Conservation (phyloP, 2,113 vertebrate species). For the Emydocephalus ijimae region DNA sequence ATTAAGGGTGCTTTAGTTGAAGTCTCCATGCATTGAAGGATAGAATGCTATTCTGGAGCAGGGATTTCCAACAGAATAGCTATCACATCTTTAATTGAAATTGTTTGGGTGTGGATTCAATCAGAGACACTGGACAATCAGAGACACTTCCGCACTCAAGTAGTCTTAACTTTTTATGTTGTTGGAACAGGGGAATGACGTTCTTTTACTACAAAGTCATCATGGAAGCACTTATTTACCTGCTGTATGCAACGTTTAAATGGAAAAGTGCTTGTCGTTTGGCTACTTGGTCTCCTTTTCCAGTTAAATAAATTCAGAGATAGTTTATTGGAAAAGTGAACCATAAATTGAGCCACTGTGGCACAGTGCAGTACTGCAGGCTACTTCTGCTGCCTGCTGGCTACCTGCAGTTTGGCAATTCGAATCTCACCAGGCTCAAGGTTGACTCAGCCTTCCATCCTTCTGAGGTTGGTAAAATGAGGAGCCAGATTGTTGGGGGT, state of each 20-base stretch:
- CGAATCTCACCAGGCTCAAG: too few relatives aligned
- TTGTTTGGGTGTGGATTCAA: background rate
- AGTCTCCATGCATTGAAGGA: background rate
- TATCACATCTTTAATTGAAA: background rate
- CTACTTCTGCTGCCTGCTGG: too few relatives aligned
- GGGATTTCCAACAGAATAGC: background rate
- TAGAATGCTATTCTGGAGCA: background rate
- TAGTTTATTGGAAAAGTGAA: background rate
- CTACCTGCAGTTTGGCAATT: too few relatives aligned
- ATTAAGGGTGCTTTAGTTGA: constrained; percentile 3
- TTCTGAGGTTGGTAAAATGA: too few relatives aligned
- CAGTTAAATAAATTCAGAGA: background rate
- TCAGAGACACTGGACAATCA: background rate
- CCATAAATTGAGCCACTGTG: too few relatives aligned
- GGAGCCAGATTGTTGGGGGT: too few relatives aligned
- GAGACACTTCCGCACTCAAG: background rate
- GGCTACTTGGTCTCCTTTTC: constrained; percentile 4
- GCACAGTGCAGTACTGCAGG: too few relatives aligned
- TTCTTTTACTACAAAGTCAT: background rate
- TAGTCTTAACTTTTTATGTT: constrained; percentile 5
- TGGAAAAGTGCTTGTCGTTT: background rate
- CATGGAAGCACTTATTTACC: constrained; percentile 9
- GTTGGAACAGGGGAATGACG: background rate
- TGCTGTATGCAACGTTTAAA: constrained; percentile 9
- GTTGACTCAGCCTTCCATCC: too few relatives aligned